Base-by-base conservation (phyloP, 2,888 invertebrate genomes). In the Cryptocheilus praepositus region DNA sequence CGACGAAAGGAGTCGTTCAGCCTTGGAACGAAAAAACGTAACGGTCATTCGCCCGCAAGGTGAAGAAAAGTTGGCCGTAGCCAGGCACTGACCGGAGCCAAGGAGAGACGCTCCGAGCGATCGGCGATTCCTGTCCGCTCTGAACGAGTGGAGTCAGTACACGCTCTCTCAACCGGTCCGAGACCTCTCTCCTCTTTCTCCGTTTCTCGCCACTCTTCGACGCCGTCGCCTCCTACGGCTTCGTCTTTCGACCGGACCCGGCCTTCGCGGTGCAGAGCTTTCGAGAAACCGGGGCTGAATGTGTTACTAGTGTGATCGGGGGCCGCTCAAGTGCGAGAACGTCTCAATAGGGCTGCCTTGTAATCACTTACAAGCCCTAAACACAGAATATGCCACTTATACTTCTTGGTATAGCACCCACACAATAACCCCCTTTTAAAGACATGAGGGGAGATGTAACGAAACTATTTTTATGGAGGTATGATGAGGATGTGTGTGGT, bases 21-120 rank as follows among this genome's bases (percentile, higher is more conserved):
- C 85, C 85, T 85, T 85, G 85, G 73, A 83, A 80, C 80, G 83
- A 86, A 86, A 86, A 86, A 85, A 86, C 83, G 82, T 86, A 85
- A 86, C 86, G 86, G 86, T 86, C 87, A 83, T 86, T 87, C 83
- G 86, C 86, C 85, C 81, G 85, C 82, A 81, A 86, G 86, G 85
- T 84, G 85, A 86, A 86, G 87, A 86, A 86, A 87, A 86, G 86
- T 87, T 87, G 77, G 85, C 83, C 79, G 82, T 77, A 79, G 78
- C 74, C 78, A 79, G 79, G 72, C 86, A 85, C 81, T 87, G 86
- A 86, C 85, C 86, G 85, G 82, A 85, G 83, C 80, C 83, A 81
- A 83, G 82, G 85, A 87, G 82, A 81, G 85, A 83, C 83, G 83
- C 84, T 81, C 64, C 80, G 81, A 83, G 83, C 84, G 80, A 85